A percentile compares a stretch with the other conserved stretches of the same genome.
Evolutionary conservation across 2,797 vertebrate genomes (phyloP).

Genomic region (Anabacerthia variegaticeps): DNA sequence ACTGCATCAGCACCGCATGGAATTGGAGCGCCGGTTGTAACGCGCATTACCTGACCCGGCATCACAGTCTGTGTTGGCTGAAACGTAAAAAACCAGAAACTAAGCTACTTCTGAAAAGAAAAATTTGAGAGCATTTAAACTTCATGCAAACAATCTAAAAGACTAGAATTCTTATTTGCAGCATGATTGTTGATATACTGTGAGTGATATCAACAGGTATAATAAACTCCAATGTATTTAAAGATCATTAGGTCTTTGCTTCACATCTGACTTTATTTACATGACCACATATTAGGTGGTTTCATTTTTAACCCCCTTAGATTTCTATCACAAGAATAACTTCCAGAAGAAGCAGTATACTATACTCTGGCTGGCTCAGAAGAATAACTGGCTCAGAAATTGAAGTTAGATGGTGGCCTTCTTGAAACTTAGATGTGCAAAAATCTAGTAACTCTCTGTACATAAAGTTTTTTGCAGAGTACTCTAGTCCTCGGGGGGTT

Average conservation of each 20-base stretch:
- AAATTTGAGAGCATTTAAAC: background rate
- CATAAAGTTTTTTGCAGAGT: background rate
- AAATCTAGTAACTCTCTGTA: background rate
- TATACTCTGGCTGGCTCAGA: background rate
- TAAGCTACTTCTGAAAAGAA: background rate
- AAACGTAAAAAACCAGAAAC: background rate
- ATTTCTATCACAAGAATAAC: background rate
- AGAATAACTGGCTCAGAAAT: background rate
- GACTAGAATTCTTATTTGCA: background rate
- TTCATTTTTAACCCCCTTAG: background rate
- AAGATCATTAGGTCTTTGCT: background rate
- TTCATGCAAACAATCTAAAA: background rate
- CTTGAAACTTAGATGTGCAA: background rate
- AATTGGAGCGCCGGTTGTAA: constrained; percentile 96
- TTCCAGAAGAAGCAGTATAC: background rate
- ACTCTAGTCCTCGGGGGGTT: background rate
- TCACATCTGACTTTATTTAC: background rate
- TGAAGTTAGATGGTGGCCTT: background rate
- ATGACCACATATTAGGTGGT: background rate
- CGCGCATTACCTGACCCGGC: constrained; percentile 98
- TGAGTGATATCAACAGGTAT: background rate
- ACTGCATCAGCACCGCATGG: constrained; percentile 98
- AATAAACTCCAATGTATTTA: background rate
- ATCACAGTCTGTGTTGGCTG: constrained; percentile 98
- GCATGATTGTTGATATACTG: background rate